Conservation (phyloP, 2,797 vertebrate species). For the Naso thynnoides region DNA sequence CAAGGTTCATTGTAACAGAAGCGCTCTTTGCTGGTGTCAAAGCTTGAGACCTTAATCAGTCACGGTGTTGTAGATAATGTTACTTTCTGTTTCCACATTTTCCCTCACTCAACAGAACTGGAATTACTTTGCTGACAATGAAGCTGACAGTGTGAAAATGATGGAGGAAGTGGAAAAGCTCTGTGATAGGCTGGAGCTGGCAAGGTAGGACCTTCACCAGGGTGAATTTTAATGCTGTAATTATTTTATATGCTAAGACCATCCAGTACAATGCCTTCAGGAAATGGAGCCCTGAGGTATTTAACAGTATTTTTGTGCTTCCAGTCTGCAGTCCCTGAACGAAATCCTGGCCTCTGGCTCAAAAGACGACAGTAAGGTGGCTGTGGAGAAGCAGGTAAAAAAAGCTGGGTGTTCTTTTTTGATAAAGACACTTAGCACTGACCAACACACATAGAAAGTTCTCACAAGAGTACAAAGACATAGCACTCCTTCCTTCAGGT, state of each 20-base stretch:
- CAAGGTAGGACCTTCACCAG: constrained; percentile 81
- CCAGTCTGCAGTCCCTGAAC: constrained; percentile 95
- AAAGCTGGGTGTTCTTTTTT: neutral
- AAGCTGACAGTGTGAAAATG: constrained; percentile 95
- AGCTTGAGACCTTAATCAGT: neutral
- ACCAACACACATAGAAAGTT: neutral
- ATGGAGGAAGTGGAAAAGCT: constrained; percentile 99
- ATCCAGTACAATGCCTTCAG: neutral
- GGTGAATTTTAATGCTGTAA: neutral
- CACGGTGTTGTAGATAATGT: rapidly evolving
- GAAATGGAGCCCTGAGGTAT: neutral
- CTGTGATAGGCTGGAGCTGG: constrained; percentile 94
- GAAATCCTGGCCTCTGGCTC: constrained; percentile 90
- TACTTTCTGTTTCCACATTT: neutral
- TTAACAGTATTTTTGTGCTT: constrained; percentile 34
- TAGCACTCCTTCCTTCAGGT: constrained; percentile 79
- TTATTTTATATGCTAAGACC: neutral
- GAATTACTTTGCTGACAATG: constrained; percentile 95
- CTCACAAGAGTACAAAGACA: neutral
- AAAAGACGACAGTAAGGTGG: constrained; percentile 91
- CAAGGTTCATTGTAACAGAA: constrained; percentile 85
- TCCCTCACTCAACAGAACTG: constrained; percentile 87
- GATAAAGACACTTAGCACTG: neutral
- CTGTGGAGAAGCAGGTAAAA: constrained; percentile 94
- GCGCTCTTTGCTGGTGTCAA: neutral